Conservation (phyloP, 2,797 vertebrate genomes). For the Pachyuromys duprasi region DNA sequence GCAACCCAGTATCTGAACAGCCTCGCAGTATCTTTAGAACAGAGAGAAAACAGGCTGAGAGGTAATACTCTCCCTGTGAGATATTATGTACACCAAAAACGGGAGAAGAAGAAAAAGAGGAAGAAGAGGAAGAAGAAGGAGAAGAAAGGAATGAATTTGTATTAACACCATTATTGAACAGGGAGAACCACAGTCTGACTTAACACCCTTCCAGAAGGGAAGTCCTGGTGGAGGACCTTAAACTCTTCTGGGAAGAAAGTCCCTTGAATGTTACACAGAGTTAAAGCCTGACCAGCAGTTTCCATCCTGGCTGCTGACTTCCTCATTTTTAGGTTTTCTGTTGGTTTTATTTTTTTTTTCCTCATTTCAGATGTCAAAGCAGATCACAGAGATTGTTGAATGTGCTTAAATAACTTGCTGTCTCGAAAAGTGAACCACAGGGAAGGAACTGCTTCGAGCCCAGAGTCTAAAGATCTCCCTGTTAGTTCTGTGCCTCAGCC, state of each 20-base stretch:
- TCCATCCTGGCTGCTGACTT: background rate
- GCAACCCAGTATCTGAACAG: background rate
- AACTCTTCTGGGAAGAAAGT: background rate
- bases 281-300: slow-evolving; percentile 48
- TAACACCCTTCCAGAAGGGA: background rate
- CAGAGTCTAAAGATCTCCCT: slow-evolving; percentile 67
- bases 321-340: slow-evolving; percentile 53
- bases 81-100: background rate
- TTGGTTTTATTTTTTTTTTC: too few relatives aligned
- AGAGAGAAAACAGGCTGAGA: background rate
- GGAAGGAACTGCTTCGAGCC: slow-evolving; percentile 55
- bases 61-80: background rate
- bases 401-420: slow-evolving; percentile 67
- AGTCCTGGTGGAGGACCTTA: background rate
- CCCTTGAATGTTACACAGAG: background rate
- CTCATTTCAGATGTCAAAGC: slow-evolving; percentile 48
- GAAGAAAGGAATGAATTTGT: background rate
- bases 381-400: slow-evolving; percentile 69
- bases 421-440: slow-evolving; percentile 58
- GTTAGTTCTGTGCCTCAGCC: slow-evolving; percentile 63
- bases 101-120: background rate
- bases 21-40: background rate
- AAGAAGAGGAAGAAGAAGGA: too few relatives aligned
- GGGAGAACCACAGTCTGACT: background rate
- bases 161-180: background rate